Conservation (phyloP, 2,113 vertebrate species). For the Dromaius novaehollandiae region DNA sequence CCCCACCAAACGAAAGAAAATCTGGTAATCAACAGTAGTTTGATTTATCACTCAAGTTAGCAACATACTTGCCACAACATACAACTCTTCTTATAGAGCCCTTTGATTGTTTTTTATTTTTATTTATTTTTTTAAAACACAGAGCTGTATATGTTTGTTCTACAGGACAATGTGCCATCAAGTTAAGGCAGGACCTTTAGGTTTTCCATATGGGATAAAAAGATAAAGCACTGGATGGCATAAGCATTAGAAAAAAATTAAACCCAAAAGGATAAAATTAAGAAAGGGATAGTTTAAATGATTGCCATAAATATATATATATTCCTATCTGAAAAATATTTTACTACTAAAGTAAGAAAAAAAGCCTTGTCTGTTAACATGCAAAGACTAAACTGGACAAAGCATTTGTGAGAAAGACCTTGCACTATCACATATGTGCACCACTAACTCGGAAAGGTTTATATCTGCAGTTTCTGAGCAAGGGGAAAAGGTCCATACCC, state of each 20-base stretch:
- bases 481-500: accelerated
- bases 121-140: background rate
- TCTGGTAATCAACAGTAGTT: background rate
- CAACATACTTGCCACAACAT: background rate
- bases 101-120: background rate
- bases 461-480: background rate
- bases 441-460: background rate
- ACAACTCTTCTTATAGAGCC: background rate
- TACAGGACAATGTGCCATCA: background rate
- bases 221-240: accelerated
- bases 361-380: background rate
- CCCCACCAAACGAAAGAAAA: background rate
- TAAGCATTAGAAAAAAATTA: background rate
- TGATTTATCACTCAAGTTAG: background rate
- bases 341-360: background rate
- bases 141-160: background rate
- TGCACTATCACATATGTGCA: background rate
- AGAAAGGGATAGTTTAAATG: background rate
- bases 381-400: background rate
- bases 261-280: background rate
- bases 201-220: background rate
- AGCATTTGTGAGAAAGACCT: background rate
- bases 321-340: background rate
- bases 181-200: background rate
- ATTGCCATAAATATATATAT: background rate